phyloP scores from a whole-genome alignment of 2,797 vertebrate genomes.

The Emys orbicularis region DNA sequence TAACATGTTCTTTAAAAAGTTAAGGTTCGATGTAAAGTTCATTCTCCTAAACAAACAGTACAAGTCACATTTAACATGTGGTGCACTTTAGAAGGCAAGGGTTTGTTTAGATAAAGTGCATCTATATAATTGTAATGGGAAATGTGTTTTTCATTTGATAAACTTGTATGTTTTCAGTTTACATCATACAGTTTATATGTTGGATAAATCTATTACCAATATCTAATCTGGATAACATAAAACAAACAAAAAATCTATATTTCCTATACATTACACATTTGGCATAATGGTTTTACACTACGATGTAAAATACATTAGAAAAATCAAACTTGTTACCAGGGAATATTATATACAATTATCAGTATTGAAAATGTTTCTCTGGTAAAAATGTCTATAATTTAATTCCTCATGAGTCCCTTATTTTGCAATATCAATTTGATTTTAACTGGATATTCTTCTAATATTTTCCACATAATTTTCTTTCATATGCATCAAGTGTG shows the following conservation, averaged over 20 bases:
- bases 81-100: neutral
- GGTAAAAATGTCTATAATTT: neutral
- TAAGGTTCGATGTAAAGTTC: neutral
- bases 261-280: neutral
- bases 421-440: slow-evolving; percentile 22
- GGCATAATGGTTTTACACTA: slow-evolving; percentile 11
- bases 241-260: neutral
- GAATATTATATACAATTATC: slow-evolving; percentile 24
- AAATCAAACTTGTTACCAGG: slow-evolving; percentile 35
- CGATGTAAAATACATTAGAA: slow-evolving; percentile 25
- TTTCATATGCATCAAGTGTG: neutral
- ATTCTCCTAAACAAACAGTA: slow-evolving; percentile 31
- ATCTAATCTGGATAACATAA: neutral
- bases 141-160: neutral
- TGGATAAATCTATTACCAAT: slow-evolving; percentile 1
- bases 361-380: slow-evolving; percentile 6
- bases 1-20: slow-evolving; percentile 15
- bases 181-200: slow-evolving; percentile 16
- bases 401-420: neutral
- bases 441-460: slow-evolving; percentile 62
- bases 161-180: slow-evolving; percentile 48
- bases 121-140: neutral
- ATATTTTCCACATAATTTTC: neutral
- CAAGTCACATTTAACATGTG: neutral
- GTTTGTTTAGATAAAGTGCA: slow-evolving; percentile 3